Conservation (phyloP, 1,140 invertebrate genomes). For the Drosophila erecta region DNA sequence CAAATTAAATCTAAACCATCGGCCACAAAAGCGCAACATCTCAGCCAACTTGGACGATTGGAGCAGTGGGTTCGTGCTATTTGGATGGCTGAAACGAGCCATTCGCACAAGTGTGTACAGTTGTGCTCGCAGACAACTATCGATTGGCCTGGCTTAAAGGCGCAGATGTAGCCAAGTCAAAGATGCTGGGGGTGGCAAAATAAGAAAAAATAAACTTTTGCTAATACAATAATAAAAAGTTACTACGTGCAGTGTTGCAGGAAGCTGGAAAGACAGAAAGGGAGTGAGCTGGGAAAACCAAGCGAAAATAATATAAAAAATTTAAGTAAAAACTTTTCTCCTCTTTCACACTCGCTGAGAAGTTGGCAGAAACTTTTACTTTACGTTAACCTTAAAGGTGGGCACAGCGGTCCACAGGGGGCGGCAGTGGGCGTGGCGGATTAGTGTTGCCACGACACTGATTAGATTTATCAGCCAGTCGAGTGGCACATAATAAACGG, state of each 20-base stretch:
- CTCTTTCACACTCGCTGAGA: constrained; percentile 45
- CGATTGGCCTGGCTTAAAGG: constrained; percentile 39
- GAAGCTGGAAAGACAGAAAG: background rate
- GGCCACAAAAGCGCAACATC: constrained; percentile 48
- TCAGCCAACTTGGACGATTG: constrained; percentile 6
- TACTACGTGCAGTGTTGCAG: constrained; percentile 71
- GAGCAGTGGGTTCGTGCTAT: background rate
- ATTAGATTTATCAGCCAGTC: constrained; percentile 77
- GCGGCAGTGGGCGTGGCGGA: constrained; percentile 21
- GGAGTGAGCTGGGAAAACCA: background rate
- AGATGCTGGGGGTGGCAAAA: constrained; percentile 27
- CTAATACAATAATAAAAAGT: constrained; percentile 82
- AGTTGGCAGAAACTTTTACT: constrained; percentile 65
- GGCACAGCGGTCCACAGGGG: background rate
- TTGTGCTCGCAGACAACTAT: constrained; percentile 56
- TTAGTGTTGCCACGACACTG: constrained; percentile 73
- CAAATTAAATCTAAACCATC: constrained; percentile 60
- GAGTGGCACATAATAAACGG: constrained; percentile 65
- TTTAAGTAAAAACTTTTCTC: constrained; percentile 67
- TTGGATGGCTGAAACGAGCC: constrained; percentile 1
- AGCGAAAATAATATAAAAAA: constrained; percentile 57
- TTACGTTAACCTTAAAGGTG: constrained; percentile 69
- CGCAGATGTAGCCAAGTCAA: constrained; percentile 60
- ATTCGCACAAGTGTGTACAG: constrained; percentile 39
- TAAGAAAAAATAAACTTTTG: constrained; percentile 68